Evolutionary conservation across 2,113 vertebrate genomes (phyloP), one percentile per base, ranked within the genome.

Genomic region (Plectropomus leopardus): DNA sequence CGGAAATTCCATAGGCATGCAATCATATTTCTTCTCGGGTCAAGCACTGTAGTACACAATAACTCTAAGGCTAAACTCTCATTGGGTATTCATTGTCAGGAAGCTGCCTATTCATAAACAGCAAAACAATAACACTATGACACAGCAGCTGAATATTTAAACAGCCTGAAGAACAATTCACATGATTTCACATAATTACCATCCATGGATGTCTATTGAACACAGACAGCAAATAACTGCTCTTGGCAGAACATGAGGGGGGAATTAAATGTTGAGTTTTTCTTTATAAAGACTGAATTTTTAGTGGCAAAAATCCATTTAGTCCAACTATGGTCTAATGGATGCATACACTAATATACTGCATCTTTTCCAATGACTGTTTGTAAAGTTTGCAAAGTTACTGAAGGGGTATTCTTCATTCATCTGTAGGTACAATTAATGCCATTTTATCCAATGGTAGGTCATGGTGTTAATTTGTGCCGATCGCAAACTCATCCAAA

Each of bases 131-230:
- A 86, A 86, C 30, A 66, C 34, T 15, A 48, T 75, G 70, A 79
- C 47, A 73, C 48, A 67, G 68, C 21, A 10, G 72, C 1, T 61
- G 57, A 45, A 74, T 75, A 75, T 79, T 86, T 66, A 66, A 86
- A 85, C 48, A 67, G 80, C 89, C 79, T 28, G 19, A 80, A 65
- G 84, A 86, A 80, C 40, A 85, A 72, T 50, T 78, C 74, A 34
- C 48, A 75, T 69, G 78, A 82, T 86, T 88, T 88, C 74, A 86
- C 58, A 76, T 80, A 89, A 88, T 87, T 86, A 82, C 77, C 51
- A 60, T 74, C 71, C 73, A 69, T 71, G 57, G 51, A 70, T 66
- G 81, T 80, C 57, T 73, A 48, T 77, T 80, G 71, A 86, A 82
- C 74, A 71, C 15, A 53, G 30, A 36, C n/a, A 67, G 48, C 26